These are phyloP conservation scores for Glyptemys insculpta DNA, from an alignment of 2,797 vertebrate genomes.

Conservation along the genomic window DNA sequence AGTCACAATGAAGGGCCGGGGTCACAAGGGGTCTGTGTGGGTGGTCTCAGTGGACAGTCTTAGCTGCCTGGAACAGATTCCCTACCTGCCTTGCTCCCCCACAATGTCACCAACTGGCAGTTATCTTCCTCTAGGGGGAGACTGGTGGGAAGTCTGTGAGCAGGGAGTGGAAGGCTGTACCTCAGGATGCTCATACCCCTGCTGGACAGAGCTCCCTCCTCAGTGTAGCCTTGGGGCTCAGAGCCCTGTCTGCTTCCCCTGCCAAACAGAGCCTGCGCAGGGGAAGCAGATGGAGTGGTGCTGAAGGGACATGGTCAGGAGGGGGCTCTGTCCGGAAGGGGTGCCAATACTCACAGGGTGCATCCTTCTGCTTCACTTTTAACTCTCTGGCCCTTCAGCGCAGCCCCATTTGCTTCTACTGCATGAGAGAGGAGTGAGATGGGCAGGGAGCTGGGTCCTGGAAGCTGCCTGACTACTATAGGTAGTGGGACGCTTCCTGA, in stretches of 20 bases:
- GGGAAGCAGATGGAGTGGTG: neutral
- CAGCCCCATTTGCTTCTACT: neutral
- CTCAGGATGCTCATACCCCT: neutral
- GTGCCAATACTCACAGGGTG: neutral
- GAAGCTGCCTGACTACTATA: neutral
- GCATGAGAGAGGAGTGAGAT: neutral
- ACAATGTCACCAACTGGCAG: neutral
- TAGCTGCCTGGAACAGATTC: neutral
- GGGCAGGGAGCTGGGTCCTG: neutral
- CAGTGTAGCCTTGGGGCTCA: neutral
- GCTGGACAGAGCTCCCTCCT: neutral
- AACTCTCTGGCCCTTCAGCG: neutral
- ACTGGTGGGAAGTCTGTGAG: neutral
- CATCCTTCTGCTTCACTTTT: neutral
- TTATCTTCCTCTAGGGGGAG: neutral
- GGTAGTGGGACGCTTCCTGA: neutral
- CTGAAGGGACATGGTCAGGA: neutral
- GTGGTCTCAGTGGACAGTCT: neutral
- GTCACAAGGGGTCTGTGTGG: neutral
- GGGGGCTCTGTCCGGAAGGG: neutral
- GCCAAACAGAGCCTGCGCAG: neutral
- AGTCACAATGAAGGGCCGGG: neutral
- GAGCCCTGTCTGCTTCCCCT: neutral
- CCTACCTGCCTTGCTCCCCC: neutral
- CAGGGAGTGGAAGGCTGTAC: neutral